These are phyloP conservation scores for Chrysolina haemoptera DNA, from an alignment of 2,888 invertebrate genomes.

Conservation along the genomic window DNA sequence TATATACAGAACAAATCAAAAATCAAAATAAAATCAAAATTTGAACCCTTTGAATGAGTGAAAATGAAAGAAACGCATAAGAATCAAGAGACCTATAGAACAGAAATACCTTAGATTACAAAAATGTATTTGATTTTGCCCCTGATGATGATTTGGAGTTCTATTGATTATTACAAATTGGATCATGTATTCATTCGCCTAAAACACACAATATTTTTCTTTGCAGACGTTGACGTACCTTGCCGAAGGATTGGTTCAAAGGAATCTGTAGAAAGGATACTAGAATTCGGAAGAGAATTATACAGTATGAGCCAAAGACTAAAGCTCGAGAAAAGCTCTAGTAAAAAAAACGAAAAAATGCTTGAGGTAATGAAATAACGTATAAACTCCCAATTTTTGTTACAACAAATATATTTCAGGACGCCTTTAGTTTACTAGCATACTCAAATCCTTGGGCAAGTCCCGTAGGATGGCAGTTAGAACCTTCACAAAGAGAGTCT, in stretches of 20 bases:
- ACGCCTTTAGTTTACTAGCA: constrained; percentile 97
- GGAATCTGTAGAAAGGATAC: constrained; percentile 92
- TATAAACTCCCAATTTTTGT: neutral
- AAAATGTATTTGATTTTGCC: too few species aligned
- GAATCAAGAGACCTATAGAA: too few species aligned
- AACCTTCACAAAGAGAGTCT: constrained; percentile 94
- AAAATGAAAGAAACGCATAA: too few species aligned
- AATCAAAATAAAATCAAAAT: too few species aligned
- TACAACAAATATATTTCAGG: constrained; percentile 72
- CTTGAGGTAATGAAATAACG: constrained; percentile 77
- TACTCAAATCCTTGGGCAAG: constrained; percentile 98
- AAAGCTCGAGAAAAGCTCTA: constrained; percentile 85
- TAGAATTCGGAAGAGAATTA: constrained; percentile 94
- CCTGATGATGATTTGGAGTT: too few species aligned
- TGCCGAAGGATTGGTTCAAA: constrained; percentile 73
- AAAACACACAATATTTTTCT: neutral
- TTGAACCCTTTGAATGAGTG: too few species aligned
- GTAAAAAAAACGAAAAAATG: constrained; percentile 90
- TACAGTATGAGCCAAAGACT: constrained; percentile 92
- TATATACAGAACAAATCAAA: too few species aligned
- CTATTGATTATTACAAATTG: too few species aligned
- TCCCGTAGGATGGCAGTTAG: constrained; percentile 96
- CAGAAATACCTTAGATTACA: too few species aligned
- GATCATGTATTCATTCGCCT: too few species aligned
- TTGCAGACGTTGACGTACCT: constrained; percentile 71